Base-by-base conservation (phyloP, 2,113 vertebrate genomes). In the Cephalopholis sonnerati region DNA sequence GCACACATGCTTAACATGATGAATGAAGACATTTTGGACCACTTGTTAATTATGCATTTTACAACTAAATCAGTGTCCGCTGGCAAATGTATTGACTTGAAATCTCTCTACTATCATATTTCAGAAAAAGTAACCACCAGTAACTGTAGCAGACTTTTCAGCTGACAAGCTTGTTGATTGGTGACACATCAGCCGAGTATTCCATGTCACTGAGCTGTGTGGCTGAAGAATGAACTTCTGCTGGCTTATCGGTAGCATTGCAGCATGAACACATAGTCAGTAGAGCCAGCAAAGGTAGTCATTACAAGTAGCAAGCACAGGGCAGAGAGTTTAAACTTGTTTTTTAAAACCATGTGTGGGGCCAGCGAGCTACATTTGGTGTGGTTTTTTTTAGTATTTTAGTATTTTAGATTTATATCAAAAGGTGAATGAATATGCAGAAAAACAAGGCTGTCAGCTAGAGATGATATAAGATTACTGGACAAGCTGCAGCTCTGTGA, bases 111-210 rank as follows among this genome's bases (percentile, higher is more conserved):
- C n/a, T 24, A 24, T 55, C 15, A 29, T 13, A 29, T 58, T 58
- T 57, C n/a, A 7, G 12, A 25, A 57, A 58, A 58, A 36, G 41
- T 44, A 12, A 44, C 41, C 11, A 44, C 2, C 1, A 44, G 10
- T 9, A 44, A 12, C 11, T 62, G 9, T 63, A 48, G 46, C 67
- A 63, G 48, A 63, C 62, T 55, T 58, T 22, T 12, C 41, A 29
- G n/a, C 25, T 70, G 67, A 58, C n/a, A 25, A 22, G 32, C 53
- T 74, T 58, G 57, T 67, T 74, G 53, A 65, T 6, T 32, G 53
- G 17, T 69, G 41, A 36, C 69, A 59, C 78, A 50, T 51, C 39
- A 3, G 64, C 63, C 1, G 18, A 46, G 51, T 16, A 8, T 41
- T n/a, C 22, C 32, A 22, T 41, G 74, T 51, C 51, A 15, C 50